Evolutionary conservation across 2,113 vertebrate genomes (phyloP).

Genomic region (Myanophis thanlyinensis): DNA sequence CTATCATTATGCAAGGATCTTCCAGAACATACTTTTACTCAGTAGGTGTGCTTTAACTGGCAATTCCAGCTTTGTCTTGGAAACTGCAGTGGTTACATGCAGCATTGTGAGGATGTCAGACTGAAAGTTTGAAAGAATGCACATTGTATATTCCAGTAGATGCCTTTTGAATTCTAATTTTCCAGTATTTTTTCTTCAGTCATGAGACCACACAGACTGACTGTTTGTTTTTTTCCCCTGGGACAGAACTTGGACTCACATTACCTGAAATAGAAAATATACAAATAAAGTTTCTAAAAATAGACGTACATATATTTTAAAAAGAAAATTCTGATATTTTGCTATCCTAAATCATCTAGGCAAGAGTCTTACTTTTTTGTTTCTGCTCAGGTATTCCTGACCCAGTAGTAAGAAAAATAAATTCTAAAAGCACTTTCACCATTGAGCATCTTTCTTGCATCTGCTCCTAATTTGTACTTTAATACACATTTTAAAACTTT

Average conservation of each 20-base stretch:
- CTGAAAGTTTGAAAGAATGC: constrained; percentile 40
- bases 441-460: constrained; percentile 27
- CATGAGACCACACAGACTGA: constrained; percentile 64
- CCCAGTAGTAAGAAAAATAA: not conserved
- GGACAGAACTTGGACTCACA: constrained; percentile 50
- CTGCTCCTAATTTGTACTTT: constrained; percentile 42
- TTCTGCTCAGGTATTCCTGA: constrained; percentile 28
- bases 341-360: not conserved
- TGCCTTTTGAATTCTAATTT: constrained; percentile 40
- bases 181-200: constrained; percentile 29
- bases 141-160: constrained; percentile 37
- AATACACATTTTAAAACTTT: constrained; percentile 17
- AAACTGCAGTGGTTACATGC: not conserved
- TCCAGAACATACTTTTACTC: constrained; percentile 26
- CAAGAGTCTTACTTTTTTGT: not conserved
- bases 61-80: constrained; percentile 27
- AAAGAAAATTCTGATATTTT: not conserved
- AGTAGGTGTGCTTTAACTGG: constrained; percentile 35
- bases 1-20: constrained; percentile 33
- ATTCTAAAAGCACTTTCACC: constrained; percentile 29
- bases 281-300: constrained; percentile 10
- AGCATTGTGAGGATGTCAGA: constrained; percentile 6
- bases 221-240: constrained; percentile 56
- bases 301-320: not conserved
- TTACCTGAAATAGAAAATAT: constrained; percentile 56